Percentiles rank a stretch among this genome's conserved stretches.
Evolutionary conservation across 2,888 invertebrate genomes (phyloP).

Genomic region (Drosophila austrosaltans): DNA sequence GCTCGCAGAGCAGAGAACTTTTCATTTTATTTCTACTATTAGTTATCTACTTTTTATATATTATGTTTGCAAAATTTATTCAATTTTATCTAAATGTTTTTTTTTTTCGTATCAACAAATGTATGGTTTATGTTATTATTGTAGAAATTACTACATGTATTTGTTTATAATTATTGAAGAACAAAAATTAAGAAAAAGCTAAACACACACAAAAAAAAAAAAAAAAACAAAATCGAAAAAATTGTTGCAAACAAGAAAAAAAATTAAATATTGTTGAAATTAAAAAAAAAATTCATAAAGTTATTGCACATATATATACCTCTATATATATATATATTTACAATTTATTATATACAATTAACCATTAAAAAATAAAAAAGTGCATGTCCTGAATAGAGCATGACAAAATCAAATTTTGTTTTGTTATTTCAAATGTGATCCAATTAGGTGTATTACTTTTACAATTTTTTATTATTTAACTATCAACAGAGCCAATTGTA

Average conservation of each 20-base stretch:
- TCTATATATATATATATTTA: constrained; percentile 44
- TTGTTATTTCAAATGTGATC: not conserved
- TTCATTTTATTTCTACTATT: constrained; percentile 34
- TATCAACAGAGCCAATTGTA: constrained; percentile 23
- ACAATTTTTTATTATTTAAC: constrained; percentile 5
- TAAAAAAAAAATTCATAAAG: constrained; percentile 32
- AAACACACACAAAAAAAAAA: constrained; percentile 16
- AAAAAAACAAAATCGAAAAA: constrained; percentile 32
- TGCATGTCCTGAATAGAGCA: constrained; percentile 44
- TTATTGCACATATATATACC: constrained; percentile 42
- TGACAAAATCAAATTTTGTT: constrained; percentile 49
- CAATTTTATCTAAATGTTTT: constrained; percentile 40
- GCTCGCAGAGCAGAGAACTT: constrained; percentile 12
- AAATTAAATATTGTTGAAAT: constrained; percentile 48
- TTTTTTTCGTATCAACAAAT: constrained; percentile 47
- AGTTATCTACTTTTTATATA: constrained; percentile 37
- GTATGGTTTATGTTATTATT: constrained; percentile 56
- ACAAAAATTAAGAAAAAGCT: constrained; percentile 14
- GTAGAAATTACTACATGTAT: constrained; percentile 40
- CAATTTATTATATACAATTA: constrained; percentile 39
- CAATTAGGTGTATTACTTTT: not conserved
- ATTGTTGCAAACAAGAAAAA: constrained; percentile 53
- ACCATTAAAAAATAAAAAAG: constrained; percentile 66
- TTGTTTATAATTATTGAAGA: constrained; percentile 15
- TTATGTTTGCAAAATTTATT: constrained; percentile 59